These are phyloP conservation scores for Papilio glaucus DNA, from an alignment of 1,140 invertebrate genomes.

Conservation along the genomic window DNA sequence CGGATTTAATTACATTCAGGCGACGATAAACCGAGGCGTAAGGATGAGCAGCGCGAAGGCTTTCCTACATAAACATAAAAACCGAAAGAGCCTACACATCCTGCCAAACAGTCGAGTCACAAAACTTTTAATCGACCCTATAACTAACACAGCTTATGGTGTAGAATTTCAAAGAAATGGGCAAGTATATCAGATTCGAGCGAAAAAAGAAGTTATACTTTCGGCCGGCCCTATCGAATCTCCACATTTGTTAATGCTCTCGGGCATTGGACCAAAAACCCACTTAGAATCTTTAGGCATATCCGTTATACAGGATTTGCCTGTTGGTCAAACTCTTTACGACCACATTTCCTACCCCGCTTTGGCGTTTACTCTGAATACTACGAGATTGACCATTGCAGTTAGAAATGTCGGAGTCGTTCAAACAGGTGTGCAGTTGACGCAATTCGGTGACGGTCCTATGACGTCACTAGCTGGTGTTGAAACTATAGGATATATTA, in stretches of 20 bases:
- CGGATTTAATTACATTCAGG: constrained; percentile 87
- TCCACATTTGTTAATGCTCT: constrained; percentile 92
- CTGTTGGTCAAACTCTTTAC: constrained; percentile 88
- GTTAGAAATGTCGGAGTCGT: constrained; percentile 79
- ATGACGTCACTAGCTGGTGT: constrained; percentile 84
- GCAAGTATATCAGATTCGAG: constrained; percentile 77
- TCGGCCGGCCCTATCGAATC: constrained; percentile 91
- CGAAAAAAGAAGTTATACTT: constrained; percentile 88
- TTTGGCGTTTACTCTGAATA: constrained; percentile 84
- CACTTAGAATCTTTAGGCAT: constrained; percentile 88
- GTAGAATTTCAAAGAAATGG: constrained; percentile 85
- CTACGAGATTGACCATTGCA: constrained; percentile 71
- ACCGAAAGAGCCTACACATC: constrained; percentile 87
- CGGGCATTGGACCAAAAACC: constrained; percentile 89
- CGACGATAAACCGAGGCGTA: constrained; percentile 84
- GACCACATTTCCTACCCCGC: constrained; percentile 90
- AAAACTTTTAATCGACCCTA: constrained; percentile 85
- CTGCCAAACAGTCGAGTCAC: constrained; percentile 84
- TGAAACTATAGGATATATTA: constrained; percentile 87
- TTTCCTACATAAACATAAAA: constrained; percentile 84
- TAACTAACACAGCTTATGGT: constrained; percentile 85
- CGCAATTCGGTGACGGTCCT: constrained; percentile 82
- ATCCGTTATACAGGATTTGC: constrained; percentile 85
- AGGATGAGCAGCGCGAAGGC: constrained; percentile 84
- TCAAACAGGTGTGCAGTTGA: constrained; percentile 75